Evolutionary conservation across 2,113 vertebrate species (phyloP).

Genomic region (Cnemophilus loriae): DNA sequence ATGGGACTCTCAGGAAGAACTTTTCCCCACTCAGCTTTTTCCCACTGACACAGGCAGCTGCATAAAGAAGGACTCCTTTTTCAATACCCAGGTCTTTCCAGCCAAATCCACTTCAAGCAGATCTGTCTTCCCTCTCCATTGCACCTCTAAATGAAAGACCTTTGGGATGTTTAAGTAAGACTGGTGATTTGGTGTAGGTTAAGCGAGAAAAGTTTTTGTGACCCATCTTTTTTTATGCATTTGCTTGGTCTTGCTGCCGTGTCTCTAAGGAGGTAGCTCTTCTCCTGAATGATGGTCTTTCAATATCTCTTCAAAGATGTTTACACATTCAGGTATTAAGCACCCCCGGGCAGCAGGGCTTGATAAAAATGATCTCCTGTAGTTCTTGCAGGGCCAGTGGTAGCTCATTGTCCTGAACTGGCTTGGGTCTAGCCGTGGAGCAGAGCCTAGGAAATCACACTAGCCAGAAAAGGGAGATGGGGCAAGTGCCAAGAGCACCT

Average conservation of each 20-base stretch:
- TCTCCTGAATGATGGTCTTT: constrained; percentile 11
- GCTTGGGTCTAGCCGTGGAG: background rate
- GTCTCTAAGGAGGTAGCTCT: background rate
- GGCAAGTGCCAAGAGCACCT: background rate
- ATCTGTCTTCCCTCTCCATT: background rate
- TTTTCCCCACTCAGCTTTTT: background rate
- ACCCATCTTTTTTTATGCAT: background rate
- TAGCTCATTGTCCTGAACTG: background rate
- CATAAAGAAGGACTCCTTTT: background rate
- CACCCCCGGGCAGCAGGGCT: background rate
- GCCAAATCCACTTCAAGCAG: background rate
- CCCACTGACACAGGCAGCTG: background rate
- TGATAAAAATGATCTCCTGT: background rate
- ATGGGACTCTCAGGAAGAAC: constrained; percentile 27
- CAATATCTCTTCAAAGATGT: background rate
- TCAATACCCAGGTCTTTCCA: background rate
- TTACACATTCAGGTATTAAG: constrained; percentile 39
- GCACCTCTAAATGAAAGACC: background rate
- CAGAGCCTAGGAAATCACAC: background rate
- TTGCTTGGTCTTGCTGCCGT: background rate
- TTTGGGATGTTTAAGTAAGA: background rate
- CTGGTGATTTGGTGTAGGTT: background rate
- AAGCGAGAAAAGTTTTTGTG: background rate
- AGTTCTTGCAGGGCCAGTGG: background rate
- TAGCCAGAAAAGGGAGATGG: background rate